phyloP scores from a whole-genome alignment of 2,888 invertebrate species.

The Bembecia ichneumoniformis region DNA sequence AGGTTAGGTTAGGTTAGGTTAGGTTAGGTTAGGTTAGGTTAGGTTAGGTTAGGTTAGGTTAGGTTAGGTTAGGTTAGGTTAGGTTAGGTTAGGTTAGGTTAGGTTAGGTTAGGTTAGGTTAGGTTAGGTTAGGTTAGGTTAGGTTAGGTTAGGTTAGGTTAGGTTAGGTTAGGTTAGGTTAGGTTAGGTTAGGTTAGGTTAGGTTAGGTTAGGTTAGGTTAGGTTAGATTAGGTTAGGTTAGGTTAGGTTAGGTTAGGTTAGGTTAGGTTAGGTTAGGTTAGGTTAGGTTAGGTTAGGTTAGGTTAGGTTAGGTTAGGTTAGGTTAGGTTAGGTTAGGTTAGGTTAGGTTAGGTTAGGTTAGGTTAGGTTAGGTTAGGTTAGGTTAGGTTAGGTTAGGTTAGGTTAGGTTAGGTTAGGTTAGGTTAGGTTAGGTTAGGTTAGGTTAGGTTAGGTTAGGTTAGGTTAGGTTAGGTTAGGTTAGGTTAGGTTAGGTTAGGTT shows the following conservation, averaged over 20 bases:
- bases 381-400: too few species aligned
- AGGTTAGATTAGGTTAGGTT: neutral
- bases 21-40: neutral
- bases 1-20: neutral
- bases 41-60: neutral
- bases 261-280: neutral
- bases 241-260: neutral
- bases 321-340: neutral
- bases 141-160: neutral
- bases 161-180: neutral
- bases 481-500: too few species aligned
- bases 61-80: neutral
- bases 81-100: neutral
- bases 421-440: too few species aligned
- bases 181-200: neutral
- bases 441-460: too few species aligned
- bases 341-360: constrained; percentile 1
- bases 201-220: neutral
- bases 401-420: too few species aligned
- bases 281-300: neutral
- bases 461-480: too few species aligned
- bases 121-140: neutral
- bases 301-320: neutral
- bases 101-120: neutral
- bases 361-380: too few species aligned